Base-by-base conservation (phyloP, 1,140 invertebrate species). In the Drosophila erecta region DNA sequence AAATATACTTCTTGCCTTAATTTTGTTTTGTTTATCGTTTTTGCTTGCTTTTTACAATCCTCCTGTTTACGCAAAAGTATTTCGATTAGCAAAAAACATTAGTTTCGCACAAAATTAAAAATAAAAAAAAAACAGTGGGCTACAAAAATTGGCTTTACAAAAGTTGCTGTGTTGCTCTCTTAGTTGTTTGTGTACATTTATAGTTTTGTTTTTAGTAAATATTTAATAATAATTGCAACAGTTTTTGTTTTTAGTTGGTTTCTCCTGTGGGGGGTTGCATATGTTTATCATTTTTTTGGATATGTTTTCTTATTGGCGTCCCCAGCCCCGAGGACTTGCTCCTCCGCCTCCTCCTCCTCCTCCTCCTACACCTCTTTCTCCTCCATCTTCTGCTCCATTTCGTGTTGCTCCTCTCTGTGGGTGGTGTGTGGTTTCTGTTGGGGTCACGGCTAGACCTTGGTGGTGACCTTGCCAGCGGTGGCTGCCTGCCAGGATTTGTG, bases 141-240 rank as follows among this genome's bases (percentile, higher is more conserved):
- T 41, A 64, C 51, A 65, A 65, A 75, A 75, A 38, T 79, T 65
- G 49, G 72, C 54, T 73, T 67, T 79, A 79, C 65, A 76, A 80
- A 69, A 49, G 22, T 79, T 37, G 41, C 41, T 65, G 50, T 81
- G 46, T 62, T 30, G 49, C 64, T 55, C 12, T 41, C 51, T 54
- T 43, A 44, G 40, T 70, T 17, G 33, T 33, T 46, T 70, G 58
- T 74, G 62, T 65, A 62, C 74, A 60, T 78, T 66, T 81, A 65
- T 81, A 74, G 56, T 47, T 55, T 49, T 11, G 11, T 37, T 30
- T 46, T 46, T 61, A 61, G 11, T 14, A 61, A 40, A 49, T 84
- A 73, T 90, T 90, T 81, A 81, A 76, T 90, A 84, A 76, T 90
- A 90, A 78, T 90, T 90, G 81, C 75, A 84, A 87, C 70, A 83